These are phyloP conservation scores for Coranthus polyacanthus DNA, from an alignment of 2,797 vertebrate genomes.

Conservation along the genomic window DNA sequence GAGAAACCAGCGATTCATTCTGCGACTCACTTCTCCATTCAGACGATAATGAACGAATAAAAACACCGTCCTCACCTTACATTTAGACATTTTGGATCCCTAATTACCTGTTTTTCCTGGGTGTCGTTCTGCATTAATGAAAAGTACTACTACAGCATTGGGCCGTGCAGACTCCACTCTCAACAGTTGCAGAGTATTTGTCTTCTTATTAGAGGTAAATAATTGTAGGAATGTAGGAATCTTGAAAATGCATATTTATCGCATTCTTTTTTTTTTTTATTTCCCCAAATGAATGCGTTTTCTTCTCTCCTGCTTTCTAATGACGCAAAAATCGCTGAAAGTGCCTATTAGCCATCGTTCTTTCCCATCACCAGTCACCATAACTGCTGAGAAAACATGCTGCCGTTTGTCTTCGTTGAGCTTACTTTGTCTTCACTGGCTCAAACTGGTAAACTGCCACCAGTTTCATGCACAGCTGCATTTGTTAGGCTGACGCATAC, in stretches of 20 bases:
- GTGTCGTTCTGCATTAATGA: too few species aligned
- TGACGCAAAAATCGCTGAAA: conserved; percentile 20
- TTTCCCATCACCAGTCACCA: conserved; percentile 10
- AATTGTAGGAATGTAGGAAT: too few species aligned
- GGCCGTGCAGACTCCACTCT: too few species aligned
- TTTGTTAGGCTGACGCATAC: conserved; percentile 50
- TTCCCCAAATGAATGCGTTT: not conserved
- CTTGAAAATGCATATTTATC: not conserved
- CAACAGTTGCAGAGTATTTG: not conserved
- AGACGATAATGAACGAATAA: too few species aligned
- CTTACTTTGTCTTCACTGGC: conserved; percentile 38
- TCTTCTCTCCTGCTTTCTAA: conserved; percentile 10
- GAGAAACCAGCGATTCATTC: too few species aligned
- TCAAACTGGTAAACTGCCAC: conserved; percentile 47
- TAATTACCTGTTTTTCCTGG: too few species aligned
- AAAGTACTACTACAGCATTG: too few species aligned
- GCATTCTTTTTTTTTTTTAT: too few species aligned
- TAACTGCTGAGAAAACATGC: conserved; percentile 30
- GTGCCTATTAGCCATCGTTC: conserved; percentile 6
- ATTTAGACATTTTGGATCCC: too few species aligned
- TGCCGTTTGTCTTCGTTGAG: conserved; percentile 25
- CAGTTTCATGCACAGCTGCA: conserved; percentile 20
- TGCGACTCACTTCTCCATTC: too few species aligned
- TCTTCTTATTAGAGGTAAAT: not conserved
- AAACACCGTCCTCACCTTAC: too few species aligned